Evolutionary conservation across 2,888 invertebrate species (phyloP).

Genomic region (Hedya salicella): DNA sequence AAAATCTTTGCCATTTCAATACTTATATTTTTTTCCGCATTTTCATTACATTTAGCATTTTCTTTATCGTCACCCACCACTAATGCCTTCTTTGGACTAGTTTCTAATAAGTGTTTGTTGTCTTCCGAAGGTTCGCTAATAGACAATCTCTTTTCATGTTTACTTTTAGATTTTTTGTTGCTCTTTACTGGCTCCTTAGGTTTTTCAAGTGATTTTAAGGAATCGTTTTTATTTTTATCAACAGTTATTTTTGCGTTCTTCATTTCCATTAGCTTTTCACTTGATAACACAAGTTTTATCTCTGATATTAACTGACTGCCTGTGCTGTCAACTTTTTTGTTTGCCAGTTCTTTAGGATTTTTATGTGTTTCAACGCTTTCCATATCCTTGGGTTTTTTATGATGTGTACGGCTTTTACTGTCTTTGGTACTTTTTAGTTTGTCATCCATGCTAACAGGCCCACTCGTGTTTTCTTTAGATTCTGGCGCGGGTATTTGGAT

Average conservation of each 20-base stretch:
- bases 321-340: neutral
- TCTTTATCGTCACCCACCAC: conserved; percentile 19
- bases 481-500: neutral
- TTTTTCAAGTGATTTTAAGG: conserved; percentile 9
- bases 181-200: conserved; percentile 6
- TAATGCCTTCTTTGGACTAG: neutral
- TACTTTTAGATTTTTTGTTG: conserved; percentile 19
- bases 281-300: neutral
- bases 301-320: neutral
- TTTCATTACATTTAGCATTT: conserved; percentile 4
- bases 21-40: conserved; percentile 11
- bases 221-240: conserved; percentile 7
- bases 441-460: neutral
- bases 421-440: conserved; percentile 17
- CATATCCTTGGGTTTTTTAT: conserved; percentile 14
- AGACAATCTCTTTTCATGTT: conserved; percentile 14
- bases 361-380: neutral
- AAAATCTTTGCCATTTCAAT: conserved; percentile 20
- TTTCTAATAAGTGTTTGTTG: neutral
- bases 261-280: conserved; percentile 1
- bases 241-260: neutral
- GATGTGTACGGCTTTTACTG: conserved; percentile 2
- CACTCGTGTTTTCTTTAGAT: neutral
- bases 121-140: neutral
- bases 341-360: neutral